These are phyloP conservation scores for Cyprinodon tularosa DNA, from an alignment of 2,113 vertebrate genomes.

Conservation along the genomic window DNA sequence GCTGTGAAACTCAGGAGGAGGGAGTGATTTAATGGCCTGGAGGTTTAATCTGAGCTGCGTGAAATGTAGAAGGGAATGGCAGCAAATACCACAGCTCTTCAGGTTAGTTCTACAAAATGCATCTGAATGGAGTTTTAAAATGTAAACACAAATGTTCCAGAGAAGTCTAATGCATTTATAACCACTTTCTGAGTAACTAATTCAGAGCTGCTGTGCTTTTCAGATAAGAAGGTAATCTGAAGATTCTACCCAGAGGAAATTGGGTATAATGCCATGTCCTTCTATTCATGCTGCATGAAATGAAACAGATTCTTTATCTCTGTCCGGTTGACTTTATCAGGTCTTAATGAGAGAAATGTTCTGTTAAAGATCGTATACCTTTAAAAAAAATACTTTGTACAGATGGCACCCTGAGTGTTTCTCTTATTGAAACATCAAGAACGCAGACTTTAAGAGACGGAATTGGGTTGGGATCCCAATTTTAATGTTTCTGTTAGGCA, in stretches of 20 bases:
- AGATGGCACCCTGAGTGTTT: background rate
- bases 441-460: background rate
- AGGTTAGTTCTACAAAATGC: background rate
- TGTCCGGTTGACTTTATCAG: background rate
- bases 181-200: background rate
- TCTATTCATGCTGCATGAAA: background rate
- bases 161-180: background rate
- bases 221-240: background rate
- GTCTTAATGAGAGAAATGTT: background rate
- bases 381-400: background rate
- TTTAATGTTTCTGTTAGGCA: background rate
- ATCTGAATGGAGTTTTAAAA: background rate
- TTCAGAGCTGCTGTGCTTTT: background rate
- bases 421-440: background rate
- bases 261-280: constrained; percentile 4
- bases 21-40: background rate
- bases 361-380: background rate
- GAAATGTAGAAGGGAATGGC: constrained; percentile 6
- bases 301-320: background rate
- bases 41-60: constrained; percentile 10
- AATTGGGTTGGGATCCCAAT: background rate
- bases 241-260: background rate
- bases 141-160: background rate
- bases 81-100: background rate
- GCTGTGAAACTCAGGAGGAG: constrained; percentile 25